A percentile compares a stretch with the other conserved stretches of the same genome.
phyloP scores from a whole-genome alignment of 2,888 invertebrate genomes.

The Panzeria rudis region DNA sequence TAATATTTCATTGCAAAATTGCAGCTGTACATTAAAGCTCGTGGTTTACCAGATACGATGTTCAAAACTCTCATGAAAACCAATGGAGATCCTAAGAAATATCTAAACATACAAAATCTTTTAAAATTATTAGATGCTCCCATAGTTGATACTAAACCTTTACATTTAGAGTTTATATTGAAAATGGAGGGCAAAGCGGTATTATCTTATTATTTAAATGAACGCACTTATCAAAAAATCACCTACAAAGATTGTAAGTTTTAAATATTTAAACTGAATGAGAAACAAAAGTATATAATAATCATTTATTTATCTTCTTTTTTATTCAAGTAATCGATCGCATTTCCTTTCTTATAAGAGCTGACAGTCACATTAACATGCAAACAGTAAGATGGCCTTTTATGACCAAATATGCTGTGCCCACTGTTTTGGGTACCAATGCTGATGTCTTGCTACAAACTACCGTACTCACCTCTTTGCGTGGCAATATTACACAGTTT shows the following conservation, averaged over 20 bases:
- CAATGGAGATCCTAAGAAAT: constrained; percentile 84
- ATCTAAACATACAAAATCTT: constrained; percentile 85
- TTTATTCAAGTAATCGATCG: constrained; percentile 84
- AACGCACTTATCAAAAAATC: constrained; percentile 86
- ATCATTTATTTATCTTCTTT: background rate
- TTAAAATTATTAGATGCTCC: constrained; percentile 84
- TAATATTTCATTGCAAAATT: background rate
- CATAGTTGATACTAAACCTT: constrained; percentile 83
- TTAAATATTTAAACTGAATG: background rate
- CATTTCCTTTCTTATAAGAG: constrained; percentile 85
- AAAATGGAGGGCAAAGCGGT: constrained; percentile 88
- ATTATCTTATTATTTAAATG: constrained; percentile 87
- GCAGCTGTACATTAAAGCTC: constrained; percentile 86
- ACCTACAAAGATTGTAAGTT: constrained; percentile 87
- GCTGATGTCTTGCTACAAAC: constrained; percentile 84
- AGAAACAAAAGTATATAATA: background rate
- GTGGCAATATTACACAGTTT: constrained; percentile 88
- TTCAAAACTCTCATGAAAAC: constrained; percentile 83
- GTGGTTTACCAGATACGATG: constrained; percentile 84
- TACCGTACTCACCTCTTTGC: constrained; percentile 86
- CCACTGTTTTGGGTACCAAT: constrained; percentile 86
- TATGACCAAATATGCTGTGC: constrained; percentile 85
- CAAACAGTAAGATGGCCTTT: constrained; percentile 86
- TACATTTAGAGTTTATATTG: constrained; percentile 88
- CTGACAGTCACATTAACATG: constrained; percentile 87